Evolutionary conservation across 2,888 invertebrate genomes (phyloP).

Genomic region (Ganaspis brasiliensis): DNA sequence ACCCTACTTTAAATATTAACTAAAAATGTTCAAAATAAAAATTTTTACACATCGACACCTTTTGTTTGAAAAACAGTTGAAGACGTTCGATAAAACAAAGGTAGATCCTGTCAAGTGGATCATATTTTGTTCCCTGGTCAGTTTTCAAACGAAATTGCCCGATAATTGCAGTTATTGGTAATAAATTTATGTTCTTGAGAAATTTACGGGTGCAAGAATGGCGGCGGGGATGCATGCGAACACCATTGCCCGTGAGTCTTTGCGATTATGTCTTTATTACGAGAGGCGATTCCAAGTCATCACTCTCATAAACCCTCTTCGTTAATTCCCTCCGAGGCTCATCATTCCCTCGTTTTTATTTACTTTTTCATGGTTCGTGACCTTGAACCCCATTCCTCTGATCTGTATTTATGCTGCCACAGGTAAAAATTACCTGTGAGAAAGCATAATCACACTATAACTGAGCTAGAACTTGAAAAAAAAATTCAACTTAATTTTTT

Average conservation of each 20-base stretch:
- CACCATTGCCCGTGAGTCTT: constrained; percentile 48
- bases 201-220: constrained; percentile 52
- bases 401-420: not conserved
- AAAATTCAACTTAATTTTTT: too few relatives aligned
- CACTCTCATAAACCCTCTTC: constrained; percentile 48
- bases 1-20: not conserved
- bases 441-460: not conserved
- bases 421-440: not conserved
- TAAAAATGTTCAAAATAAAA: not conserved
- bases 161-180: constrained; percentile 55
- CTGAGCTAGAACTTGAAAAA: too few relatives aligned
- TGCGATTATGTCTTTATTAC: constrained; percentile 55
- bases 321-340: constrained; percentile 49
- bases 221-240: constrained; percentile 47
- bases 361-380: constrained; percentile 42
- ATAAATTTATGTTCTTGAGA: constrained; percentile 54
- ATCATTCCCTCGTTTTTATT: constrained; percentile 25
- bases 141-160: constrained; percentile 51
- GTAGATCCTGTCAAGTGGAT: constrained; percentile 36
- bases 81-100: constrained; percentile 16
- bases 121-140: constrained; percentile 31
- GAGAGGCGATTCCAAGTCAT: constrained; percentile 57
- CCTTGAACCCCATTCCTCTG: constrained; percentile 30
- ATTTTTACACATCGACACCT: not conserved
- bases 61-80: not conserved